These are phyloP conservation scores for Hylyphantes graminicola DNA, from an alignment of 1,140 invertebrate genomes.

Conservation along the genomic window DNA sequence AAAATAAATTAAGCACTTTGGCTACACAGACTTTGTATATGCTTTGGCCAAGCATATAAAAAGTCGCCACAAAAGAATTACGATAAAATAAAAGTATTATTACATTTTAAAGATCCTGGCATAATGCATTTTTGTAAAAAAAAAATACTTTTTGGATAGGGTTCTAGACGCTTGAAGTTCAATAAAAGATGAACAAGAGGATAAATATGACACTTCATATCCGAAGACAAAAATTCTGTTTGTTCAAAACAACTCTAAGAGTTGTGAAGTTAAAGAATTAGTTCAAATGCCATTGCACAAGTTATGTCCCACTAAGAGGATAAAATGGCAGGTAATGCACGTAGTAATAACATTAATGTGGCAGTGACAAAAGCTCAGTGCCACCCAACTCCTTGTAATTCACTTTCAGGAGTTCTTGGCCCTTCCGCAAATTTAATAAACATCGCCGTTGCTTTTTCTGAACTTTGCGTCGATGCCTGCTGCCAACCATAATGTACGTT, in stretches of 20 bases:
- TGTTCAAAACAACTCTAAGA: background rate
- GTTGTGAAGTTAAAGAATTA: constrained; percentile 19
- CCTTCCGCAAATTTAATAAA: constrained; percentile 50
- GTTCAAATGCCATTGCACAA: background rate
- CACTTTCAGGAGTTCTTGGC: constrained; percentile 32
- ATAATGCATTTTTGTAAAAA: background rate
- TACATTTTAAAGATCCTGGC: too few species aligned
- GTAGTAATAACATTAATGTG: constrained; percentile 53
- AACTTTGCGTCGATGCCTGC: background rate
- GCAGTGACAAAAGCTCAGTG: constrained; percentile 43
- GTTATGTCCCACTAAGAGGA: constrained; percentile 24
- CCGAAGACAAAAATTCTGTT: background rate
- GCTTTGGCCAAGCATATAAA: too few species aligned
- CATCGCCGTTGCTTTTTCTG: background rate
- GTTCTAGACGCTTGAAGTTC: background rate
- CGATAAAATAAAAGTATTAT: too few species aligned
- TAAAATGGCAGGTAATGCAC: constrained; percentile 46
- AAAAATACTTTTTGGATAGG: background rate
- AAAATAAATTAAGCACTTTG: too few species aligned
- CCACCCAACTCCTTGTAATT: constrained; percentile 48
- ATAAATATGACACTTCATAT: too few species aligned
- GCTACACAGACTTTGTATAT: too few species aligned
- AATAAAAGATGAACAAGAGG: too few species aligned
- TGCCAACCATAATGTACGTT: constrained; percentile 5
- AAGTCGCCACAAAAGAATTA: too few species aligned